phyloP scores from a whole-genome alignment of 2,113 vertebrate species.

The Alces alces region DNA sequence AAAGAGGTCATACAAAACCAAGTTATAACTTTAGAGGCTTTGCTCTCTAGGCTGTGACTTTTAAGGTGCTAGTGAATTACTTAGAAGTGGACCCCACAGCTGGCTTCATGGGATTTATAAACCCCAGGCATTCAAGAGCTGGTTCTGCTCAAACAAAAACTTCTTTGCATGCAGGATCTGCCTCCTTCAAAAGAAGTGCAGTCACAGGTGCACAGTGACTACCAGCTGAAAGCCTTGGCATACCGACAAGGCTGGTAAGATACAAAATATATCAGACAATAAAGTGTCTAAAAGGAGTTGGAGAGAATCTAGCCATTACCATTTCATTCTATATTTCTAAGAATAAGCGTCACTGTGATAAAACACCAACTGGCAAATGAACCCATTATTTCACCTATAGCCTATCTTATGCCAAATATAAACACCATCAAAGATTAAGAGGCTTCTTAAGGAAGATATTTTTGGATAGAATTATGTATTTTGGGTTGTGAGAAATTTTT shows the following conservation, averaged over 20 bases:
- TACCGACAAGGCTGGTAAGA: background rate
- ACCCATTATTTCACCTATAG: background rate
- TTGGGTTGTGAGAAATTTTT: background rate
- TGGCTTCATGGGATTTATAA: background rate
- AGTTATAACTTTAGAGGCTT: background rate
- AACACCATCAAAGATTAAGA: background rate
- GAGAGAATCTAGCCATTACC: background rate
- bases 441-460: background rate
- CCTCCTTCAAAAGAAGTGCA: background rate
- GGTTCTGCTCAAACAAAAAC: background rate
- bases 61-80: background rate
- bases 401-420: background rate
- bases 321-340: background rate
- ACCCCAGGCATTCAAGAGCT: background rate
- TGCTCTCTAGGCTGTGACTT: background rate
- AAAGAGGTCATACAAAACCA: background rate
- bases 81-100: background rate
- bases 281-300: background rate
- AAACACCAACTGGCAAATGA: background rate
- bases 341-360: background rate
- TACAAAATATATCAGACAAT: background rate
- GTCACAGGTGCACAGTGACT: background rate
- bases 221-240: background rate
- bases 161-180: background rate
- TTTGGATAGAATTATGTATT: background rate